Percentiles rank a stretch among this genome's conserved stretches.
Conservation (phyloP, 2,888 invertebrate species). For the Oxyteleia sp. region DNA sequence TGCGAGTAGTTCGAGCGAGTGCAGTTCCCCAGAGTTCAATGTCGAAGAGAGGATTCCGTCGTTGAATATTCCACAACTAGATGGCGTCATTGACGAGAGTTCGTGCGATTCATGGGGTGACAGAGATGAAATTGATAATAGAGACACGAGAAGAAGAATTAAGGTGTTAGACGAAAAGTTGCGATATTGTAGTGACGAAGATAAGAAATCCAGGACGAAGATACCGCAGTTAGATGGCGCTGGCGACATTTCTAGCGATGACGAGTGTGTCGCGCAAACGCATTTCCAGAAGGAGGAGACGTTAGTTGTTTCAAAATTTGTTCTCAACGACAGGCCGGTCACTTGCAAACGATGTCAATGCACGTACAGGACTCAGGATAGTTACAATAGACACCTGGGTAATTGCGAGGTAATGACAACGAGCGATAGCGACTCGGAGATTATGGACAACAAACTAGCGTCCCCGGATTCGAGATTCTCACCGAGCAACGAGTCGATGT, state of each 20-base stretch:
- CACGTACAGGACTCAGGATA: constrained; percentile 94
- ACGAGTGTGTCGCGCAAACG: constrained; percentile 80
- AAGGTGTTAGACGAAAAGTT: no score
- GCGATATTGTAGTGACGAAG: constrained; percentile 84
- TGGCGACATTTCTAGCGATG: constrained; percentile 90
- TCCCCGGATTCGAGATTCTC: constrained; percentile 84
- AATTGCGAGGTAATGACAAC: constrained; percentile 93
- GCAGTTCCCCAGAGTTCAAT: constrained; percentile 86
- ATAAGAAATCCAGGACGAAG: constrained; percentile 86
- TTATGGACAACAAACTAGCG: constrained; percentile 85
- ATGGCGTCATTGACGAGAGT: constrained; percentile 91
- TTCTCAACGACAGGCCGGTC: constrained; percentile 91
- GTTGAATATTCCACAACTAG: constrained; percentile 90
- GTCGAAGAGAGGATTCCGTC: constrained; percentile 80
- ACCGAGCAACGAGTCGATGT: constrained; percentile 79
- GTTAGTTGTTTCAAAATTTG: constrained; percentile 83
- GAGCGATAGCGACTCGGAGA: constrained; percentile 94
- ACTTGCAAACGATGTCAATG: constrained; percentile 96
- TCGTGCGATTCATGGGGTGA: constrained; percentile 82
- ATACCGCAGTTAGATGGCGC: constrained; percentile 92
- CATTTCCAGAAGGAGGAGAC: constrained; percentile 61
- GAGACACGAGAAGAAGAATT: constrained; percentile 88
- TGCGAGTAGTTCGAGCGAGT: constrained; percentile 88
- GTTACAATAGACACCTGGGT: constrained; percentile 93
- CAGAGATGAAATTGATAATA: neutral